Evolutionary conservation across 2,113 vertebrate species (phyloP), one percentile per base, ranked within the genome.

Genomic region (Hemibagrus wyckioides): DNA sequence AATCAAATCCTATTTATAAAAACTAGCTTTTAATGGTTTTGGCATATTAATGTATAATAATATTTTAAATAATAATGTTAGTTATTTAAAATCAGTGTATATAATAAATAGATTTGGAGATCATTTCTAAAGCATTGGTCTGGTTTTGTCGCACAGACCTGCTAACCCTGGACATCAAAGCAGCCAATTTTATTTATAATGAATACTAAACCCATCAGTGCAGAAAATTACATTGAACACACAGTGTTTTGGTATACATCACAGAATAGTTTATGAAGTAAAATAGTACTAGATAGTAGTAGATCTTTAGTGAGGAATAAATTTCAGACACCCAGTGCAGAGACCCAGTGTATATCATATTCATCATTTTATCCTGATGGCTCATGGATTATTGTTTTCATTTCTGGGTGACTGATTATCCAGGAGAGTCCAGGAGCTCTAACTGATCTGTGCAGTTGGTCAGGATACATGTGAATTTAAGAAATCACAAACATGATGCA

Each of bases 41-140:
- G 69, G 36, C 44, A 69, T n/a, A n/a, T n/a, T n/a, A 33, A 69
- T 36, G 30, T 36, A 69, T 69, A 69, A 69, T 69, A 73, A 41
- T 73, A 73, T 39, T 73, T 73, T 73, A 73, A 73, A 41, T 73
- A 73, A 25, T 73, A 73, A 73, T 73, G 15, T 73, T 25, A 73
- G 69, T 25, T 44, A 41, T 39, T 41, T 73, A 13, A 73, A 73
- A 73, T 36, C 39, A 73, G 69, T 73, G 69, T 44, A 44, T 73
- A 73, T 73, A 39, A 41, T 73, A 73, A 36, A 36, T 69, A 36
- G 39, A 73, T 75, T 75, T 44, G 1, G 21, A 44, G 11, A 75
- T 71, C 10, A 25, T 44, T 75, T 44, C 41, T 44, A 44, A 11
- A 44, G 21, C 71, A 75, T 41, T 71, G 67, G 19, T 39, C 36